phyloP scores from a whole-genome alignment of 23 tunicate genomes.

The Halocynthia roretzi region DNA sequence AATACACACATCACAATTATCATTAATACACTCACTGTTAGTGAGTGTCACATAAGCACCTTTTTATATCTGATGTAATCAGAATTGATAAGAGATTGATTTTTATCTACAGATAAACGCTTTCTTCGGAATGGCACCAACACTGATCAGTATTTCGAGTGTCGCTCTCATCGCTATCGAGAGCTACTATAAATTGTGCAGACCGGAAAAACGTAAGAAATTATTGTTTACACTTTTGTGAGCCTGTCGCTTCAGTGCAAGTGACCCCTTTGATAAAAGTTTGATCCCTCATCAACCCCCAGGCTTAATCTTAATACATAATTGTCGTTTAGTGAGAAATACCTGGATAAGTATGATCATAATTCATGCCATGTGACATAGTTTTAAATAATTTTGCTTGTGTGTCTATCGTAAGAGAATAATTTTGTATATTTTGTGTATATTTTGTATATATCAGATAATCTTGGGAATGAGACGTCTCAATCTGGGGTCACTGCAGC shows the following conservation, averaged over 20 bases:
- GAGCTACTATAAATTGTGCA: constrained; percentile 42
- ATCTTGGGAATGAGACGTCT: no score
- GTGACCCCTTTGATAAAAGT: no score
- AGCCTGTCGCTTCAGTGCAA: no score
- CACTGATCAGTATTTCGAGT: constrained; percentile 60
- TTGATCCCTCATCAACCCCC: no score
- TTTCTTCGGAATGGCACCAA: constrained; percentile 62
- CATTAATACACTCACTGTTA: neutral
- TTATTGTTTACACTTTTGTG: neutral
- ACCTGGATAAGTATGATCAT: constrained; percentile 1
- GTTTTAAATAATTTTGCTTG: no score
- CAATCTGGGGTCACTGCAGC: no score
- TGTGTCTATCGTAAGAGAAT: no score
- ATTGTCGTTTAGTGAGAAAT: neutral
- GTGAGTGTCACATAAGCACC: neutral
- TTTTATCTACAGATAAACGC: constrained; percentile 47
- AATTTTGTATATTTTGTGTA: no score
- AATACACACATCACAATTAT: no score
- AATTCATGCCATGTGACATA: no score
- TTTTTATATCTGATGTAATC: neutral
- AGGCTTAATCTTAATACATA: neutral
- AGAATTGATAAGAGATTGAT: neutral
- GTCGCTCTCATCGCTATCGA: constrained; percentile 44
- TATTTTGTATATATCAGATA: no score
- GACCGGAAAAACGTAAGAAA: constrained; percentile 34